phyloP scores from a whole-genome alignment of 2,888 invertebrate genomes.

The Gastracanthus pulcherrimus region DNA sequence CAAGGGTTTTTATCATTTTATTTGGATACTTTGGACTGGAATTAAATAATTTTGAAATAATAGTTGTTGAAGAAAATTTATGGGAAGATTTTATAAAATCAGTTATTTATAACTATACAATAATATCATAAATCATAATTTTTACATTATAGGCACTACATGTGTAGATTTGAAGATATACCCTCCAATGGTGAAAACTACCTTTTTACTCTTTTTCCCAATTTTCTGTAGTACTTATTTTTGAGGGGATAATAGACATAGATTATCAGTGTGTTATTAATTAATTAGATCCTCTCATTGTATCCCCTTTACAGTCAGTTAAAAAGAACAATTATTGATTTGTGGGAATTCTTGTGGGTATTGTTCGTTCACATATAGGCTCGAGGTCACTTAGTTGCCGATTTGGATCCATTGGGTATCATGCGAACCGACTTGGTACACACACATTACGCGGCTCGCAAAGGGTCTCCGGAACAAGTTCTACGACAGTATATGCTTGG shows the following conservation, averaged over 20 bases:
- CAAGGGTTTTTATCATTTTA: conserved; percentile 34
- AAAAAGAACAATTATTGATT: conserved; percentile 32
- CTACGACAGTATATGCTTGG: conserved; percentile 83
- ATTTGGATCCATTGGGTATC: conserved; percentile 96
- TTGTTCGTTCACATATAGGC: conserved; percentile 82
- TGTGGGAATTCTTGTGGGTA: conserved; percentile 63
- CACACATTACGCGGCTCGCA: conserved; percentile 79
- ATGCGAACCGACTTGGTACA: conserved; percentile 84
- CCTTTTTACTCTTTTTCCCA: neutral
- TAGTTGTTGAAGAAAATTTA: conserved; percentile 1
- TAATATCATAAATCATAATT: neutral
- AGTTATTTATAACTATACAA: neutral
- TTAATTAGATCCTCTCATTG: conserved; percentile 18
- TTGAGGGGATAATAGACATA: neutral
- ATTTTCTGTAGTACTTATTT: neutral
- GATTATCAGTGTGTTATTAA: neutral
- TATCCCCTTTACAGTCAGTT: neutral
- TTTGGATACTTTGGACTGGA: neutral
- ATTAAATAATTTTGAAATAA: neutral
- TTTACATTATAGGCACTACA: neutral
- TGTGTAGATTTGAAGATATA: neutral
- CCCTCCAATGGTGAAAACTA: neutral
- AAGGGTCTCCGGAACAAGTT: conserved; percentile 81
- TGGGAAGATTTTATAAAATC: neutral
- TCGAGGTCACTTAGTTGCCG: conserved; percentile 95